Evolutionary conservation across 64 coral and sea anemone genomes (phyloP), one percentile per base, ranked within the genome.

Genomic region (Cladopsammia gracilis): DNA sequence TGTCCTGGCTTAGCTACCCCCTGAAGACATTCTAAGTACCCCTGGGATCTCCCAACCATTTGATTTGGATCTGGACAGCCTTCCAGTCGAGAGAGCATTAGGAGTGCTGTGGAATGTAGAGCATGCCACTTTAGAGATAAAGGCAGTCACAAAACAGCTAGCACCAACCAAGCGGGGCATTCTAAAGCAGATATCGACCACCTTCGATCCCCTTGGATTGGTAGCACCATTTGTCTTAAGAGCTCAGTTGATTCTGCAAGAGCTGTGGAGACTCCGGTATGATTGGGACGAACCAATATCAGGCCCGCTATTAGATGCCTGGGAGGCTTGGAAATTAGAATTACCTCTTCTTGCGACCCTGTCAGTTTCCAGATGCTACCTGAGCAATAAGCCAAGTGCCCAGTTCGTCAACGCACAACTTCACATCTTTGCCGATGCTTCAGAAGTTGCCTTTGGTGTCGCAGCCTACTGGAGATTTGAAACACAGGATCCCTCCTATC

Each of bases 201-300:
- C 77, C 44, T 86, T 76, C 26, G 93, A 95, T 51, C 93, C 87
- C 13, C 62, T 90, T 25, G 93, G 93, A 47, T 76, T 94, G 5
- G 93, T 50, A 34, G 22, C 93, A 78, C 93, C 87, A 74, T 94
- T 82, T 69, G 59, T 94, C 18, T 53, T 94, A 53, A 10, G 22
- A 47, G 93, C 93, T 43, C 90, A 95, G 78, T 19, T 76, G 22
- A 66, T 90, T 51, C 87, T 95, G 46, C 93, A 95, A 84, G 11
- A 84, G 45, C 62, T 86, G 46, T 95, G 93, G 65, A 78, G 87
- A 74, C 61, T 71, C 43, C 26, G 58, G 48, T 75, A 46, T 22
- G 78, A 61, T 61, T 95, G 93, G 93, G 93, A 95, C 68, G 50
- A 84, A 13, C 50, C 61, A 13, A 89, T 87, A 50, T 43, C 88